phyloP scores from a whole-genome alignment of 2,113 vertebrate species.

The Cyprinodon variegatus region DNA sequence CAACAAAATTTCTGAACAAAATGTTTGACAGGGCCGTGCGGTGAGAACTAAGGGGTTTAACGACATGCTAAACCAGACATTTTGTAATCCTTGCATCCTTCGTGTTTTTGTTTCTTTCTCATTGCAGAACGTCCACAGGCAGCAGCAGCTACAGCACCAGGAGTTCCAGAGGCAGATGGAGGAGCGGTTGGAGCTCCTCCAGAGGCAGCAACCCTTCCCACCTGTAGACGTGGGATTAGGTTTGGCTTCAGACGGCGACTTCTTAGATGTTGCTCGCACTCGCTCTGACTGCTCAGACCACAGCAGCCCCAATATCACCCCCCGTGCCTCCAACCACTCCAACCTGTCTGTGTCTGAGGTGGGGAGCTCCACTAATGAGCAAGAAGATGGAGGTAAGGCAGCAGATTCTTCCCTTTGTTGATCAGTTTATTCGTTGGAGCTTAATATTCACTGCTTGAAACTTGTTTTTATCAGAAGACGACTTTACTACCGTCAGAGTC shows the following conservation, averaged over 20 bases:
- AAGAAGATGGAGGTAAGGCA: conserved; percentile 85
- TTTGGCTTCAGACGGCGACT: conserved; percentile 78
- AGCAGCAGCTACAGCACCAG: conserved; percentile 92
- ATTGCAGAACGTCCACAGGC: conserved; percentile 86
- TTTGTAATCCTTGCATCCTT: not conserved
- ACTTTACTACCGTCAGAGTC: conserved; percentile 82
- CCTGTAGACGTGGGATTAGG: conserved; percentile 70
- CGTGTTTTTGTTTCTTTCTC: not conserved
- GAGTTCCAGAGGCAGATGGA: conserved; percentile 92
- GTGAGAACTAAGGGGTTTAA: too few species aligned
- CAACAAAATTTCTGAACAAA: too few species aligned
- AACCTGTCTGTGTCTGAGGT: conserved; percentile 84
- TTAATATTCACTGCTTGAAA: not conserved
- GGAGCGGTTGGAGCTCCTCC: conserved; percentile 90
- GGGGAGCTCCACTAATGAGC: conserved; percentile 84
- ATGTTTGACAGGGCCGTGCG: too few species aligned
- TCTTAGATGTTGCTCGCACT: conserved; percentile 78
- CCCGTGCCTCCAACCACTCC: conserved; percentile 91
- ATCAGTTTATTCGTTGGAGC: not conserved
- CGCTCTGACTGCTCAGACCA: conserved; percentile 87
- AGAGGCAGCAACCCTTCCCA: conserved; percentile 88
- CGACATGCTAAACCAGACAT: not conserved
- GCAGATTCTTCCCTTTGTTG: not conserved
- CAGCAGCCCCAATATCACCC: conserved; percentile 92
- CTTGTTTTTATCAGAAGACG: conserved; percentile 79